phyloP scores from a whole-genome alignment of 2,797 vertebrate genomes.

The Hybognathus amarus region DNA sequence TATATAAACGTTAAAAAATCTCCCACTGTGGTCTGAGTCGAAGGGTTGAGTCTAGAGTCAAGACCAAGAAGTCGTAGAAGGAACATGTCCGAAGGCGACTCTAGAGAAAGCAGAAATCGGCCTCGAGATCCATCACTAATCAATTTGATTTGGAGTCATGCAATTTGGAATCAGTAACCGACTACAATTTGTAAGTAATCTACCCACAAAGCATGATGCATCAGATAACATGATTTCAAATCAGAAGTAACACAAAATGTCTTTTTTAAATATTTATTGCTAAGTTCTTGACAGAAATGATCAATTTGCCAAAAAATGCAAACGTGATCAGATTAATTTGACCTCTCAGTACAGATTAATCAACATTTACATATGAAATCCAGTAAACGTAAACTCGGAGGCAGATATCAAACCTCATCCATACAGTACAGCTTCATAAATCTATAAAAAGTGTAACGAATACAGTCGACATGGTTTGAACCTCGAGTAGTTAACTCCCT shows the following conservation, averaged over 20 bases:
- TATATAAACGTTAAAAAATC: too few species aligned
- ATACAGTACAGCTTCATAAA: conserved; percentile 65
- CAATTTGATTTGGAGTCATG: too few species aligned
- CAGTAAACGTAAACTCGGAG: conserved; percentile 64
- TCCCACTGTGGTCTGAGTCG: too few species aligned
- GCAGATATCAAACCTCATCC: conserved; percentile 52
- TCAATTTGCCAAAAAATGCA: conserved; percentile 65
- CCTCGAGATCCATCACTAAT: too few species aligned
- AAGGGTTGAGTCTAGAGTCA: too few species aligned
- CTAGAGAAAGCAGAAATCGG: too few species aligned
- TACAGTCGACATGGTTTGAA: conserved; percentile 51
- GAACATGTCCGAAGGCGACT: too few species aligned
- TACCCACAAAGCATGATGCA: not conserved
- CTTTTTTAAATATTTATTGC: conserved; percentile 65
- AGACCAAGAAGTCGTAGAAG: too few species aligned
- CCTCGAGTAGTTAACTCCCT: not conserved
- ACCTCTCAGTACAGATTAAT: conserved; percentile 60
- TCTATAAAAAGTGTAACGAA: conserved; percentile 58
- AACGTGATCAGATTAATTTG: conserved; percentile 62
- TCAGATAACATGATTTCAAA: not conserved
- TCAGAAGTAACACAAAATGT: conserved; percentile 4
- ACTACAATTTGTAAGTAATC: not conserved
- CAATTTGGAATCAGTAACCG: not conserved
- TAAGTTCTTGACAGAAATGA: conserved; percentile 58
- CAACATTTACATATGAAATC: conserved; percentile 65